phyloP scores from a whole-genome alignment of 1,140 invertebrate species.

The Drosophila lini region DNA sequence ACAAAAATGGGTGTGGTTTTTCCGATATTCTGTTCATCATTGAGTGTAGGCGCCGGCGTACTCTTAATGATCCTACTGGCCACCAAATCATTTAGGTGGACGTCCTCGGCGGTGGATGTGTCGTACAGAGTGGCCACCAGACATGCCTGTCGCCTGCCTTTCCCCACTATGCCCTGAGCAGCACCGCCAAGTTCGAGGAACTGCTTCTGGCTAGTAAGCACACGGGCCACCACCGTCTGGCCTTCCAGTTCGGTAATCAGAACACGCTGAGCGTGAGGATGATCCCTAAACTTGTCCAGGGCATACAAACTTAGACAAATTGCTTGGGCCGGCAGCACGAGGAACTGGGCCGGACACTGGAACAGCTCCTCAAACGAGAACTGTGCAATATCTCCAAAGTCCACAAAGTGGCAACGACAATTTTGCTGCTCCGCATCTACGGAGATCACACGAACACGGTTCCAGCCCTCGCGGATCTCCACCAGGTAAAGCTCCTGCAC shows the following conservation, averaged over 20 bases:
- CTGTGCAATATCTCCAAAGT: constrained; percentile 74
- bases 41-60: constrained; percentile 63
- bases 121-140: constrained; percentile 79
- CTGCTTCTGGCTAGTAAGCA: constrained; percentile 68
- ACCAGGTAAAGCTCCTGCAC: constrained; percentile 69
- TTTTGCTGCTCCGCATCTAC: constrained; percentile 50
- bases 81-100: constrained; percentile 77
- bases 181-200: constrained; percentile 49
- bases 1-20: constrained; percentile 67
- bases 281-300: constrained; percentile 80
- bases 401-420: constrained; percentile 77
- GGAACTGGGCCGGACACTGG: constrained; percentile 60
- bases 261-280: constrained; percentile 67
- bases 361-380: constrained; percentile 57
- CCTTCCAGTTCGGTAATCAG: constrained; percentile 56
- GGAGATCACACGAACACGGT: constrained; percentile 73
- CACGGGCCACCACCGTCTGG: constrained; percentile 73
- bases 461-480: constrained; percentile 72
- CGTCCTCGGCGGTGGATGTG: constrained; percentile 77
- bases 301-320: constrained; percentile 78
- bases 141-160: constrained; percentile 45
- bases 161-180: constrained; percentile 32
- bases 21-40: constrained; percentile 49
- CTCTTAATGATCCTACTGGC: constrained; percentile 63
- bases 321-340: constrained; percentile 73